Conservation (phyloP, 1,140 invertebrate species). For the Pentalonia nigronervosa region DNA sequence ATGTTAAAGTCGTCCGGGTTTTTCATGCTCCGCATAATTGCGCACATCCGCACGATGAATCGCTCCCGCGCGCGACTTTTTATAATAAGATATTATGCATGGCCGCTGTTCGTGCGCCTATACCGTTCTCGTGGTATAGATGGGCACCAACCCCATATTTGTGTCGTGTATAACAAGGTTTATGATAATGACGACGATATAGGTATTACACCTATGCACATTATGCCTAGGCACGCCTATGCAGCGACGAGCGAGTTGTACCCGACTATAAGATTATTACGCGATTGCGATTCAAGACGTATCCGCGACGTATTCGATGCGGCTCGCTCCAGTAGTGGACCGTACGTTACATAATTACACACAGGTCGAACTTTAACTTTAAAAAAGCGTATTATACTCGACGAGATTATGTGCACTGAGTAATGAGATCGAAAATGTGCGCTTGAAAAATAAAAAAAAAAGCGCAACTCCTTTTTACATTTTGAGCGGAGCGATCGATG, state of each 20-base stretch:
- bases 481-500: no score
- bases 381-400: not conserved
- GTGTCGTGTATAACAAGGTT: not conserved
- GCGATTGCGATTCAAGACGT: not conserved
- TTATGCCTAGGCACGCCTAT: no score
- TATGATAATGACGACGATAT: not conserved
- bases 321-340: not conserved
- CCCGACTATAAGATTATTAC: not conserved
- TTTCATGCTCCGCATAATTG: not conserved
- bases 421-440: no score
- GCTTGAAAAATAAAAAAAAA: no score
- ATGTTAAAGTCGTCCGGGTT: not conserved
- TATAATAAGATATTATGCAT: no score
- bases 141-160: not conserved
- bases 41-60: not conserved
- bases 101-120: not conserved
- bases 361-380: not conserved
- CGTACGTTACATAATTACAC: not conserved
- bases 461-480: no score
- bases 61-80: not conserved
- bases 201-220: not conserved
- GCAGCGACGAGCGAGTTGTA: not conserved
- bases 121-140: not conserved
- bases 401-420: not conserved
- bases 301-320: not conserved